Evolutionary conservation across 2,888 invertebrate genomes (phyloP), one percentile per base, ranked within the genome.

Genomic region (Acanthococcus lagerstroemiae): DNA sequence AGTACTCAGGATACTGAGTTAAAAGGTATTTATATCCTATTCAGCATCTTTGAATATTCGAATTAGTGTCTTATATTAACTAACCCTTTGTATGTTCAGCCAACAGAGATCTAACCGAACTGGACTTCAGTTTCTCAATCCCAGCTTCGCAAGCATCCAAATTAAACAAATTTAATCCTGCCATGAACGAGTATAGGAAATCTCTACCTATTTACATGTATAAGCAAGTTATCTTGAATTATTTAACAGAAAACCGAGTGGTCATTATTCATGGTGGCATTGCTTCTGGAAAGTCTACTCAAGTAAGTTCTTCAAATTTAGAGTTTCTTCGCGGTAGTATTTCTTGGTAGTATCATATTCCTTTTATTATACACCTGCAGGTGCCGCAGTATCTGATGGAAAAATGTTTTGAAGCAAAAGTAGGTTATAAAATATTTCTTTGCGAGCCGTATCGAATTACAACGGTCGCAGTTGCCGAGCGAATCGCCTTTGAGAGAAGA

Each of bases 371-470:
- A 25, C 24, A 2, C 3, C 27, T 50, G 1, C 50, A 66, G 60
- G 66, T 57, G 21, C 66, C 66, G 12, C 65, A 65, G 27, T 56
- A 44, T 30, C 48, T 65, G 15, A 65, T 65, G 65, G 65, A 65
- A 27, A 55, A 55, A 48, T 65, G 65, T 27, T 19, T 61, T 50
- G 60, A 61, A 17, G 27, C 60, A 9, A 61, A 61, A 61, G 60
- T 61, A 4, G 60, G 60, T 0, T 89, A 91, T 69, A 82, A 93
- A 65, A 87, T 97, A 69, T 84, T 95, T 74, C 94, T 94, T 74
- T 93, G 95, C 0, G 94, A 97, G 77, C 96, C 97, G 0, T 80
- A 95, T 50, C 80, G 95, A 72, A 84, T 97, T 60, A 90, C 95
- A 0, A 95, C 95, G 0, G 84, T 95, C 0, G 85, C 90, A 0